phyloP scores from a whole-genome alignment of 2,113 vertebrate species.

The Cavia aperea region DNA sequence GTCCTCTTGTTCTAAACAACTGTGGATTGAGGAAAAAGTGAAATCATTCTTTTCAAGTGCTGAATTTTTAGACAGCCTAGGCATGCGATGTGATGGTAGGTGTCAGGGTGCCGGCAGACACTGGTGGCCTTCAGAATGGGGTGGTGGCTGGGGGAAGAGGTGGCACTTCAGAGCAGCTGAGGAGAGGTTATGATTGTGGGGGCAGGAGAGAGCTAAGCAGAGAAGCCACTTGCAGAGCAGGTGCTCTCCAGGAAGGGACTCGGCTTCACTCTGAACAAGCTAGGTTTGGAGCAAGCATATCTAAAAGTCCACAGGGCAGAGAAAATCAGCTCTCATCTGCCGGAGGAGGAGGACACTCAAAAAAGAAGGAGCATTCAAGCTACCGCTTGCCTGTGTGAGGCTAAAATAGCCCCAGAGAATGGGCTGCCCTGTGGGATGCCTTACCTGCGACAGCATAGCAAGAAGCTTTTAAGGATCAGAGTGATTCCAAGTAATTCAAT shows the following conservation, averaged over 20 bases:
- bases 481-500: background rate
- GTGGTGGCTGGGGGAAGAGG: background rate
- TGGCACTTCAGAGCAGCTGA: background rate
- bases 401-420: background rate
- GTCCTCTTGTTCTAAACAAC: background rate
- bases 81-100: background rate
- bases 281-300: background rate
- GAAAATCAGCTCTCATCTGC: background rate
- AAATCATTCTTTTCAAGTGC: background rate
- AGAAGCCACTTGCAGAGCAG: background rate
- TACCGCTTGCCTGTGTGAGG: background rate
- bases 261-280: background rate
- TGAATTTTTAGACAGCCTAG: background rate
- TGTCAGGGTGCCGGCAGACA: accelerated
- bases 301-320: background rate
- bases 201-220: background rate
- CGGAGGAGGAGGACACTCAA: background rate
- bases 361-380: background rate
- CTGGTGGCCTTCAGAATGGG: background rate
- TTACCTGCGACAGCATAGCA: background rate
- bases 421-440: background rate
- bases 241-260: background rate
- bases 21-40: background rate
- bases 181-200: accelerated
- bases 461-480: background rate